Evolutionary conservation across 2,113 vertebrate species (phyloP), one percentile per base, ranked within the genome.

Genomic region (Erpornis zantholeuca): DNA sequence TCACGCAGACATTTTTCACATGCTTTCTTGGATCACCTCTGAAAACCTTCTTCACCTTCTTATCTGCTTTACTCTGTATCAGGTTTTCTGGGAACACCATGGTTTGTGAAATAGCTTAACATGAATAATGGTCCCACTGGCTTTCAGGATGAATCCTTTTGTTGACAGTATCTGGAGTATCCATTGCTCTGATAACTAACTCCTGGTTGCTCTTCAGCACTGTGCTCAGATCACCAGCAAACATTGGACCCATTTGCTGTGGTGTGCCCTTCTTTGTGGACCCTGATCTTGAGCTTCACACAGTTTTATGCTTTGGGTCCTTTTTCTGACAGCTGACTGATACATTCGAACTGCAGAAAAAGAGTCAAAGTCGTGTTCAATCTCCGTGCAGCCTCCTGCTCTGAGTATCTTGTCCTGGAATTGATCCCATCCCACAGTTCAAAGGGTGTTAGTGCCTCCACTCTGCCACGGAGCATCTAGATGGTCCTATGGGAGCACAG

Each of bases 61-160:
- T 93, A 93, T 90, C 95, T 95, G 28, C 72, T 90, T 86, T 92
- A 23, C 11, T 66, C 52, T 52, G 60, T 95, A 93, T 93, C 92
- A 88, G 44, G 80, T 94, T 92, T 88, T 90, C 71, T 86, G 82
- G 59, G 66, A 87, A 90, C 60, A 78, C 44, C 36, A 52, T 1
- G 1, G 24, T 75, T 81, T 84, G 73, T 89, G 80, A 92, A 92
- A 68, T 59, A 90, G 59, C n/a, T 86, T 71, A 65, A 70, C 25
- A 38, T 64, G 72, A 94, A 71, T 86, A 92, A 89, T 42, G 57
- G 28, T 76, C 56, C 25, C 33, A 27, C 9, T 42, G 65, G 73
- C 65, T 95, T 84, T 92, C 53, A 89, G 89, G 49, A 44, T 69
- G 91, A 92, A 84, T 89, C 61, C 15, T 86, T 95, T 90, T 92